These are phyloP conservation scores for Nothoprocta perdicaria DNA, from an alignment of 2,113 vertebrate genomes.

Conservation along the genomic window DNA sequence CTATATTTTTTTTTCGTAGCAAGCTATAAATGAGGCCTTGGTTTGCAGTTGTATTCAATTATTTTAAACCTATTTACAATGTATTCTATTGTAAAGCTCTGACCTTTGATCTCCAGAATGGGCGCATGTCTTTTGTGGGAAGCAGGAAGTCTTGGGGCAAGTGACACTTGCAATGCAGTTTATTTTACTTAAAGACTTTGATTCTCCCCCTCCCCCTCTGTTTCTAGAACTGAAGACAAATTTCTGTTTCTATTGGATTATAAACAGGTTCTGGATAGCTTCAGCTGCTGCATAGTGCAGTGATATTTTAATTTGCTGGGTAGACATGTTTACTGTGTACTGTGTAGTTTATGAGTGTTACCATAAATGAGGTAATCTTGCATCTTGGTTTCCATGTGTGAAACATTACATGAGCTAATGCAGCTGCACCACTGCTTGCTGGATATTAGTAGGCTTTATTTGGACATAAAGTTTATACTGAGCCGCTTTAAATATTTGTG, in stretches of 20 bases:
- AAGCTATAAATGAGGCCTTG: conserved; percentile 66
- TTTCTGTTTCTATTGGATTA: conserved; percentile 79
- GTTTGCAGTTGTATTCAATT: conserved; percentile 72
- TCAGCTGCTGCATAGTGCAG: conserved; percentile 83
- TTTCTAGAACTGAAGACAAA: conserved; percentile 77
- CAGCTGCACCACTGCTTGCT: conserved; percentile 76
- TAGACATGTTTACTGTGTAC: conserved; percentile 91
- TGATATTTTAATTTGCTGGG: conserved; percentile 86
- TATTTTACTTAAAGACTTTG: conserved; percentile 76
- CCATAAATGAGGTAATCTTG: conserved; percentile 86
- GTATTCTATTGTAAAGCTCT: conserved; percentile 70
- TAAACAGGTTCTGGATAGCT: conserved; percentile 78
- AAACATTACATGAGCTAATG: conserved; percentile 86
- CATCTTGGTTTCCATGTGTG: conserved; percentile 81
- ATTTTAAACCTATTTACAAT: conserved; percentile 74
- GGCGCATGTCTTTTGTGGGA: conserved; percentile 73
- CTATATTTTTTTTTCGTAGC: conserved; percentile 46
- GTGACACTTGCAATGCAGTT: conserved; percentile 67
- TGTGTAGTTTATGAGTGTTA: conserved; percentile 87
- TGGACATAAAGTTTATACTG: conserved; percentile 68
- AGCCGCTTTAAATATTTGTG: conserved; percentile 72
- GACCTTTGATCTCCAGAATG: conserved; percentile 66
- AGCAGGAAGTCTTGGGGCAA: conserved; percentile 69
- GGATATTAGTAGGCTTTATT: conserved; percentile 68
- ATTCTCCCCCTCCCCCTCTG: conserved; percentile 42